A percentile compares a stretch with the other conserved stretches of the same genome.
Conservation (phyloP, 2,797 vertebrate genomes). For the Psittacula echo region DNA sequence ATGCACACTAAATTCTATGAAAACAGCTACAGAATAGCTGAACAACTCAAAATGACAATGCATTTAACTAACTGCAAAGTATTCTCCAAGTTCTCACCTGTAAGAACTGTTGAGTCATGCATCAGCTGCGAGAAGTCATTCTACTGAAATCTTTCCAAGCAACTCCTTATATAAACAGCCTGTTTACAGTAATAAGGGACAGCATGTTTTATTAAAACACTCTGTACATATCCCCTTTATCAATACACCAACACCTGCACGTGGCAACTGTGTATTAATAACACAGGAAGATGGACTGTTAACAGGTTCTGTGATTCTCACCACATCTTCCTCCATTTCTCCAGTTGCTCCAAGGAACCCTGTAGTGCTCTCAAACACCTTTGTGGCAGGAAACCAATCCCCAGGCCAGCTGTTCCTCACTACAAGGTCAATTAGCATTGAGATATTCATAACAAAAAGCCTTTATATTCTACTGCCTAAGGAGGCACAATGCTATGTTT, state of each 20-base stretch:
- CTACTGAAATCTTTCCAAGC: neutral
- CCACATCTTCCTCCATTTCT: neutral
- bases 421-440: neutral
- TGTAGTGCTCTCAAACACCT: neutral
- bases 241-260: neutral
- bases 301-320: neutral
- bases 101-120: neutral
- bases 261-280: neutral
- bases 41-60: neutral
- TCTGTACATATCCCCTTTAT: neutral
- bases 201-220: neutral
- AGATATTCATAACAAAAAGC: neutral
- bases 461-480: neutral
- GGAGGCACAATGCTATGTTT: neutral
- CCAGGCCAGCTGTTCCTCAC: constrained; percentile 1
- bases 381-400: neutral
- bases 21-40: neutral
- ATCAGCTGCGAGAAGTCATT: neutral
- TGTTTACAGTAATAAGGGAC: rapidly evolving
- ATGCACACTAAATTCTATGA: neutral
- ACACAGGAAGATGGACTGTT: neutral
- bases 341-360: neutral
- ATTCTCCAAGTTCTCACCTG: neutral
- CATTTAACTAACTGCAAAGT: neutral
- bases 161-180: neutral